phyloP scores from a whole-genome alignment of 1,140 invertebrate genomes.

The Bombus breviceps region DNA sequence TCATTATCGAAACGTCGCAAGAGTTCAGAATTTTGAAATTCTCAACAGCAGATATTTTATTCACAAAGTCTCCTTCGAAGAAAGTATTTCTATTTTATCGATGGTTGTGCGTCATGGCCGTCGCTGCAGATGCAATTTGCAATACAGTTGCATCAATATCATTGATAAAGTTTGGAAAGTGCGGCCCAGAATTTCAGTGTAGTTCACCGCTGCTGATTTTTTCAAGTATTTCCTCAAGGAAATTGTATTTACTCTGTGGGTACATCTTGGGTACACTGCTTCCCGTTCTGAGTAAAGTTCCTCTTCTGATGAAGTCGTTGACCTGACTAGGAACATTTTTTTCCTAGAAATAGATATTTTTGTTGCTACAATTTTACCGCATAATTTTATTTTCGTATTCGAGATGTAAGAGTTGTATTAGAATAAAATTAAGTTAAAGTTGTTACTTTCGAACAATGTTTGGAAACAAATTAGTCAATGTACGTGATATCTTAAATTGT shows the following conservation, averaged over 20 bases:
- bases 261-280: neutral
- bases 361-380: neutral
- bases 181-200: constrained; percentile 2
- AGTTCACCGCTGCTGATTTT: neutral
- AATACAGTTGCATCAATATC: constrained; percentile 23
- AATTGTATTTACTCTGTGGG: constrained; percentile 27
- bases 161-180: constrained; percentile 22
- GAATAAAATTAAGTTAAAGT: neutral
- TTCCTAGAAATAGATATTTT: neutral
- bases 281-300: neutral
- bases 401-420: neutral
- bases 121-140: neutral
- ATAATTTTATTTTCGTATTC: neutral
- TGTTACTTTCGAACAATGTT: neutral
- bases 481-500: no score
- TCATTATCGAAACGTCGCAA: neutral
- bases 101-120: neutral
- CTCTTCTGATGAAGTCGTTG: neutral
- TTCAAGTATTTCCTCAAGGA: constrained; percentile 30
- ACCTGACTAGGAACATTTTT: neutral
- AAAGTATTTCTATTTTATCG: constrained; percentile 2
- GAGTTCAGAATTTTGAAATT: neutral
- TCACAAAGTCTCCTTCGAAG: neutral
- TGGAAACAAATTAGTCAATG: neutral
- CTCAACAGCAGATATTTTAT: neutral